Evolutionary conservation across 2,888 invertebrate species (phyloP).

Genomic region (Charanyca ferruginea): DNA sequence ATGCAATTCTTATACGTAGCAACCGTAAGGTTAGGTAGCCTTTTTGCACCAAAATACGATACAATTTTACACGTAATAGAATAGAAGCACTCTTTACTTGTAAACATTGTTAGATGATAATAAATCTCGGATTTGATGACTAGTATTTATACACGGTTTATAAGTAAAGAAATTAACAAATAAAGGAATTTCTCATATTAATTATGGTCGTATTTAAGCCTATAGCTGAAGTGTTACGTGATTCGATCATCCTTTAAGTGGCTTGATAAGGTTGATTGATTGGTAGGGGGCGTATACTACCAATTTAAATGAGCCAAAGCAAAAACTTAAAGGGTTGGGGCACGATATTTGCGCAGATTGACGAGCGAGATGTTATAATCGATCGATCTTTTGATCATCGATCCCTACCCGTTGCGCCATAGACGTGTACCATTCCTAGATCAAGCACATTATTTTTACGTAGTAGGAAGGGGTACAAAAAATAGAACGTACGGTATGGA

Average conservation of each 20-base stretch:
- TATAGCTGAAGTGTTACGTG: conserved; percentile 29
- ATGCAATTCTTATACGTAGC: conserved; percentile 59
- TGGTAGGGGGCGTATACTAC: conserved; percentile 8
- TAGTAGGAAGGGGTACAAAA: too few relatives aligned
- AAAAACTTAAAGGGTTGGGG: background rate
- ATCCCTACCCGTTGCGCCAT: too few relatives aligned
- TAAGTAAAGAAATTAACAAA: conserved; percentile 45
- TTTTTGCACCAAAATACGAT: conserved; percentile 72
- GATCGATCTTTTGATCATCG: too few relatives aligned
- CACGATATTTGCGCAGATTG: background rate
- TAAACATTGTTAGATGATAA: conserved; percentile 30
- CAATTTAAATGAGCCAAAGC: conserved; percentile 10
- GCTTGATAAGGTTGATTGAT: background rate
- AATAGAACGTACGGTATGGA: too few relatives aligned
- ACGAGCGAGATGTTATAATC: background rate
- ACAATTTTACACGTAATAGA: conserved; percentile 35
- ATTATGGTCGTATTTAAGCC: conserved; percentile 10
- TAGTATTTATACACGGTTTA: conserved; percentile 36
- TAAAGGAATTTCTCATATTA: conserved; percentile 32
- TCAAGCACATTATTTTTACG: too few relatives aligned
- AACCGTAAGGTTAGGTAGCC: conserved; percentile 58
- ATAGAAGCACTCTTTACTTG: conserved; percentile 42
- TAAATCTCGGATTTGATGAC: conserved; percentile 14
- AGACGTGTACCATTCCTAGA: too few relatives aligned
- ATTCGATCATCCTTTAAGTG: conserved; percentile 1